Evolutionary conservation across 2,797 vertebrate species (phyloP), one percentile per base, ranked within the genome.

Genomic region (Molothrus ater): DNA sequence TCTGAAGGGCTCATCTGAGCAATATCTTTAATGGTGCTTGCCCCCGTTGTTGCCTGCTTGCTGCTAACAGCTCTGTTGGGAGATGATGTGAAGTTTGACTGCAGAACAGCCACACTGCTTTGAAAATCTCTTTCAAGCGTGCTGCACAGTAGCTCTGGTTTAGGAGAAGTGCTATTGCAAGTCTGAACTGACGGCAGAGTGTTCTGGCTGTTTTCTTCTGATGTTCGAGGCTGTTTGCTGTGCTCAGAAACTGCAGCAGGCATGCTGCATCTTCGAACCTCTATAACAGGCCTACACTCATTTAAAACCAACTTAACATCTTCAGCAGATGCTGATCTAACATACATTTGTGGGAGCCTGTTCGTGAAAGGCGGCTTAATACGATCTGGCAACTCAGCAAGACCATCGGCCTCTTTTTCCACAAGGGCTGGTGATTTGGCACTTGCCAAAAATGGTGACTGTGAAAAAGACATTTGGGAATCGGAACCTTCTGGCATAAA

Each of bases 401-500:
- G 97, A 97, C 97, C 97, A 94, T 98, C 98, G 1, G 96, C 94
- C 47, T 99, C 99, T 93, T 97, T 98, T 60, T 99, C 99, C 20
- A 98, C 98, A 90, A 98, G 97, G 64, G 98, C 98, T 32, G 99
- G 99, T 69, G 99, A 99, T 96, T 98, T 99, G 97, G 98, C 98
- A 97, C 98, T 97, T 76, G 98, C 96, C 94, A 99, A 86, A 80
- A 99, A 98, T 6, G 98, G 99, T 95, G 99, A 99, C 91, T 99
- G 99, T 26, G 99, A 98, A 95, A 99, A 98, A 36, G 99, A 98
- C 50, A 98, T 98, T 69, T 99, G 99, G 40, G 99, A 99, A 97
- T 99, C 99, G 0, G 98, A 99, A 73, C 98, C 97, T 92, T 99
- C 99, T 86, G 98, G 97, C 94, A 98, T 98, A 73, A 99, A 97